Evolutionary conservation across 1,140 invertebrate species (phyloP).

Genomic region (Varroa destructor): DNA sequence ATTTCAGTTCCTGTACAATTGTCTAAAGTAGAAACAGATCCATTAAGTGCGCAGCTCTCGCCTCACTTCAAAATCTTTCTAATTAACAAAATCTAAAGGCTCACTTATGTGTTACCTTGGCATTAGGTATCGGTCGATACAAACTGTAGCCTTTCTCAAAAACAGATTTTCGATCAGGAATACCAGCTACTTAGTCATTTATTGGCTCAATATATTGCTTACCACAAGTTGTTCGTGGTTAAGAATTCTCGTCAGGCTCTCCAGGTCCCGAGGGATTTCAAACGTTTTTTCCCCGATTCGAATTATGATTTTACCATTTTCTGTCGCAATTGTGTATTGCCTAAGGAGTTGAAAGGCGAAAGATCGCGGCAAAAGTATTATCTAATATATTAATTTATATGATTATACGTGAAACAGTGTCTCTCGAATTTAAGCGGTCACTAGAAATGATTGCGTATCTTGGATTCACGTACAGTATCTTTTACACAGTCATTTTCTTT

Average conservation of each 20-base stretch:
- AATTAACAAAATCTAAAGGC: not conserved
- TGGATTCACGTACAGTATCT: not conserved
- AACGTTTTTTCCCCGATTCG: not conserved
- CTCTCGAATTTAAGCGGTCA: not conserved
- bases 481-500: not conserved
- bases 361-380: no score
- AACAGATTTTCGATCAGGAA: no score
- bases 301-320: conserved; percentile 3
- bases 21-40: not conserved
- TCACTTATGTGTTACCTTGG: no score
- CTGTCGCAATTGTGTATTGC: not conserved
- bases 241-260: not conserved
- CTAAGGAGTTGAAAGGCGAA: not conserved
- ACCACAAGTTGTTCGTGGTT: not conserved
- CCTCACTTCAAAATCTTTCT: not conserved
- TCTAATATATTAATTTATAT: no score
- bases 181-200: no score
- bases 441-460: not conserved
- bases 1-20: not conserved
- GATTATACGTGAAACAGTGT: not conserved
- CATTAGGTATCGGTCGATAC: no score
- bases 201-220: not conserved
- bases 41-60: not conserved
- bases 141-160: no score
- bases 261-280: not conserved